Percentiles rank a stretch among this genome's conserved stretches.
Conservation (phyloP, 1,140 invertebrate species). For the Goniozus legneri region DNA sequence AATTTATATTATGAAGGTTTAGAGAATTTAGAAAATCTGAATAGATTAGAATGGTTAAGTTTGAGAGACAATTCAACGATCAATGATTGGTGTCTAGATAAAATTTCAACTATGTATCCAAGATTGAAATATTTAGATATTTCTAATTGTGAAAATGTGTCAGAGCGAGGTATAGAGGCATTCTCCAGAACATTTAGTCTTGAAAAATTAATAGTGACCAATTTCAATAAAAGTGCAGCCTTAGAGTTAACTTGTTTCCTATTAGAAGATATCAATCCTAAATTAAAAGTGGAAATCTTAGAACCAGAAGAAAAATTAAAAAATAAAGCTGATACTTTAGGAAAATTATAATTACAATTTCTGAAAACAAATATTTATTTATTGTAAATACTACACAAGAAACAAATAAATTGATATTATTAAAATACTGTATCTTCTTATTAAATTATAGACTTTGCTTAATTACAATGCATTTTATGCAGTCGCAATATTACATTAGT, state of each 20-base stretch:
- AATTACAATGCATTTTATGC: too few species aligned
- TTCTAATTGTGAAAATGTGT: slow-evolving; percentile 63
- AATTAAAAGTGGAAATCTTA: slow-evolving; percentile 26
- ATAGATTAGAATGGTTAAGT: slow-evolving; percentile 62
- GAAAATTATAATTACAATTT: background rate
- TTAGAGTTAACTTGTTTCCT: slow-evolving; percentile 60
- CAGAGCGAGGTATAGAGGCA: slow-evolving; percentile 62
- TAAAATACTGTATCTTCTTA: slow-evolving; percentile 34
- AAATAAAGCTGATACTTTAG: background rate
- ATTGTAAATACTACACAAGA: background rate
- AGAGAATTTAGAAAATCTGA: slow-evolving; percentile 62
- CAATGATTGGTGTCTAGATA: slow-evolving; percentile 77
- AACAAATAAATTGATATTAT: slow-evolving; percentile 10
- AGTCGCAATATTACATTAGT: too few species aligned
- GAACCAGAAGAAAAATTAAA: slow-evolving; percentile 9
- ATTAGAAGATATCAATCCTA: slow-evolving; percentile 55
- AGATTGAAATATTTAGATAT: slow-evolving; percentile 72
- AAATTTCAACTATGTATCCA: slow-evolving; percentile 59
- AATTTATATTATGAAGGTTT: slow-evolving; percentile 68
- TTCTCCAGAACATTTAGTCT: slow-evolving; percentile 61
- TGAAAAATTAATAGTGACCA: slow-evolving; percentile 56
- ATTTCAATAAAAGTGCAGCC: slow-evolving; percentile 27
- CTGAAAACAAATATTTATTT: background rate
- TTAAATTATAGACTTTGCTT: slow-evolving; percentile 31
- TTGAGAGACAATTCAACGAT: slow-evolving; percentile 62